Evolutionary conservation across 2,797 vertebrate species (phyloP).

Genomic region (Lepus townsendii): DNA sequence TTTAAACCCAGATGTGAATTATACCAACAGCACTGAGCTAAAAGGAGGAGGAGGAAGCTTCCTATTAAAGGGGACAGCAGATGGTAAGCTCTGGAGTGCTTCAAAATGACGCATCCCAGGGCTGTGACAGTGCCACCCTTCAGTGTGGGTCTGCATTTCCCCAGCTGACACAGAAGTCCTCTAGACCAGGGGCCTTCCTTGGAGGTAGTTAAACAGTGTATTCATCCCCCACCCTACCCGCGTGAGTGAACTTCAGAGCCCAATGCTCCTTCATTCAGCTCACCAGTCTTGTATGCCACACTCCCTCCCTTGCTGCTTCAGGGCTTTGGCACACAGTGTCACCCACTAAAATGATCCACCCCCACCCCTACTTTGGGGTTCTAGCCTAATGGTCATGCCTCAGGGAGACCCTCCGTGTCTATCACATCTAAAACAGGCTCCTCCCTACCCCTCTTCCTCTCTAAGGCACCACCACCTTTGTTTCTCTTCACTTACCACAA

Average conservation of each 20-base stretch:
- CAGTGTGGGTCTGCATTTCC: not conserved
- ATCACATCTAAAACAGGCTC: not conserved
- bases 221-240: not conserved
- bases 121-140: not conserved
- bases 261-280: not conserved
- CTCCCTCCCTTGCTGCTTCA: not conserved
- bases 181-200: not conserved
- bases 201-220: not conserved
- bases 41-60: not conserved
- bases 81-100: not conserved
- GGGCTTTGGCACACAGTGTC: not conserved
- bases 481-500: not conserved
- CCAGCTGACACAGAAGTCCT: not conserved
- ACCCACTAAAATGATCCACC: not conserved
- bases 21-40: too few relatives aligned
- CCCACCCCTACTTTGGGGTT: not conserved
- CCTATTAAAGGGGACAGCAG: not conserved
- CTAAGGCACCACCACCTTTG: not conserved
- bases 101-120: not conserved
- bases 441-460: not conserved
- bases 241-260: not conserved
- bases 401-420: not conserved
- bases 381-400: not conserved
- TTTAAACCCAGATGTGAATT: too few relatives aligned
- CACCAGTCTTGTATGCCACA: not conserved